Conservation (phyloP, 2,797 vertebrate species). For the Podargus strigoides region DNA sequence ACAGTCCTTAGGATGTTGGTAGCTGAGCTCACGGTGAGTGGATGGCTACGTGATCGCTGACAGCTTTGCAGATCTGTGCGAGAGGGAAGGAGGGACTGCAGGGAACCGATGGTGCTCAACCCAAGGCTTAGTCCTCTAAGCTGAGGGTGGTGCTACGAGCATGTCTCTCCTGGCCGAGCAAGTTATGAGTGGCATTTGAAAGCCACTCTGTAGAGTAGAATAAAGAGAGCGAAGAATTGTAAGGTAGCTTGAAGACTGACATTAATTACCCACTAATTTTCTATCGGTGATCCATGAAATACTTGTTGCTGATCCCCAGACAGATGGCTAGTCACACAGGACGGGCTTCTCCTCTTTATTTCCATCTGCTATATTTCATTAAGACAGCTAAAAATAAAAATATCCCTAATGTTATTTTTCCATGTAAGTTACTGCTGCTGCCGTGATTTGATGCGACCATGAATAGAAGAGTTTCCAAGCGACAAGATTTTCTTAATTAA, state of each 20-base stretch:
- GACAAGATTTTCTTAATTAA: slow-evolving; percentile 47
- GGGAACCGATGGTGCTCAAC: neutral
- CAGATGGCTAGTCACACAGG: slow-evolving; percentile 60
- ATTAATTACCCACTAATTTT: slow-evolving; percentile 52
- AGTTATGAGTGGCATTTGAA: neutral
- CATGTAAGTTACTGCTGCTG: slow-evolving; percentile 29
- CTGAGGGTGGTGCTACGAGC: neutral
- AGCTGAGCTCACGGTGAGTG: neutral
- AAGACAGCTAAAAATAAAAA: slow-evolving; percentile 60
- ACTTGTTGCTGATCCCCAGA: slow-evolving; percentile 51
- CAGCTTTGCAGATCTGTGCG: neutral
- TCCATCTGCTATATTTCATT: slow-evolving; percentile 67
- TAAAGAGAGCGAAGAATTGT: neutral
- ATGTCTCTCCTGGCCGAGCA: accelerated
- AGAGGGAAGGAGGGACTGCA: neutral
- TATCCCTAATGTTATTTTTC: slow-evolving; percentile 52
- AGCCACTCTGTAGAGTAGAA: neutral
- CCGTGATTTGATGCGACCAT: neutral
- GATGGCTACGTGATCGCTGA: neutral
- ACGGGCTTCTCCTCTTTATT: slow-evolving; percentile 48
- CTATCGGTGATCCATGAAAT: slow-evolving; percentile 31
- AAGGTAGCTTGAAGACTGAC: slow-evolving; percentile 28
- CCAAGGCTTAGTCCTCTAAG: neutral
- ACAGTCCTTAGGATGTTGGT: neutral
- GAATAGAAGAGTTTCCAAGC: slow-evolving; percentile 43